Percentiles rank a stretch among this genome's conserved stretches.
These are phyloP conservation scores for Istiophorus platypterus DNA, from an alignment of 2,113 vertebrate genomes.

Conservation along the genomic window DNA sequence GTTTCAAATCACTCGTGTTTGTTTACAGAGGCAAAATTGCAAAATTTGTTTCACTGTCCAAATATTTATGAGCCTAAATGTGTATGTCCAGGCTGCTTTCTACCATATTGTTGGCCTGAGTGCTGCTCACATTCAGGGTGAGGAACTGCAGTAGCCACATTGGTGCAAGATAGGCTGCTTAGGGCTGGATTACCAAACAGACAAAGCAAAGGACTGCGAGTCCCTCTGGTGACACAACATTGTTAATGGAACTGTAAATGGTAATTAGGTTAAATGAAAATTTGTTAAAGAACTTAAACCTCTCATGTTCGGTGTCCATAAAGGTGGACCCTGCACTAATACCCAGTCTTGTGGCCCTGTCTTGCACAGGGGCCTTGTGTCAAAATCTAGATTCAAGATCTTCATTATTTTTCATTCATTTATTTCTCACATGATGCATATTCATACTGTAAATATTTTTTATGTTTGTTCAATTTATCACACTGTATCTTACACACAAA, in stretches of 20 bases:
- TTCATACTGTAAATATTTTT: not conserved
- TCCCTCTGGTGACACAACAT: not conserved
- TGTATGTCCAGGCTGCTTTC: constrained; percentile 1
- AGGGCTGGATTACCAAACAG: constrained; percentile 6
- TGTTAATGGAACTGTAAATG: not conserved
- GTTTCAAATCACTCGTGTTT: too few relatives aligned
- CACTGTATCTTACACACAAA: not conserved
- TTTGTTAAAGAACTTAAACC: not conserved
- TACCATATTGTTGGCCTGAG: constrained; percentile 1
- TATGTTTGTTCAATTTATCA: not conserved
- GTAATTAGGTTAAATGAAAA: not conserved
- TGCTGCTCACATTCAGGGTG: constrained; percentile 3
- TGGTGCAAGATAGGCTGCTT: constrained; percentile 1
- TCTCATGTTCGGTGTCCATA: not conserved
- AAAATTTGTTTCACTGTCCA: too few relatives aligned
- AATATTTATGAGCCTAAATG: too few relatives aligned
- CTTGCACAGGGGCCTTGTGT: not conserved
- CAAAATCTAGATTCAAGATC: not conserved
- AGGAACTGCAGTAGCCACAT: constrained; percentile 5
- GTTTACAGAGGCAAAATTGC: too few relatives aligned
- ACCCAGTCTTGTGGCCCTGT: not conserved
- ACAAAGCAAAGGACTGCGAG: constrained; percentile 1
- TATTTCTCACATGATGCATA: not conserved
- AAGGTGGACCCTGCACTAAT: not conserved
- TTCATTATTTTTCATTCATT: not conserved